A percentile compares a stretch with the other conserved stretches of the same genome.
Conservation (phyloP, 2,113 vertebrate genomes). For the Protobothrops mucrosquamatus region DNA sequence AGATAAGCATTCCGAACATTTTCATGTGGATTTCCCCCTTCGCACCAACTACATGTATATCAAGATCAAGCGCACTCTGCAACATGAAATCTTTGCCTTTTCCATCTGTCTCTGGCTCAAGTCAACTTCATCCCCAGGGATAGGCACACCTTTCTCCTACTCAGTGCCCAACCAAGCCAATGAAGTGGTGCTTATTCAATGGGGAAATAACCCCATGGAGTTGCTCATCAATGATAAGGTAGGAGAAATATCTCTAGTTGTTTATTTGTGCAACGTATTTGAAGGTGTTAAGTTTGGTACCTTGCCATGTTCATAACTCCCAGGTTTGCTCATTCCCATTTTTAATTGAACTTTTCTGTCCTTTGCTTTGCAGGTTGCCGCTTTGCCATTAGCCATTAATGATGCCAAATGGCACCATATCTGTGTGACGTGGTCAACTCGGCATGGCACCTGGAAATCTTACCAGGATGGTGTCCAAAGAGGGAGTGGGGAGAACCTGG, state of each 20-base stretch:
- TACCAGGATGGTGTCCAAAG: conserved; percentile 78
- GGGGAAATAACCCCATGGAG: conserved; percentile 97
- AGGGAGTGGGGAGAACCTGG: conserved; percentile 74
- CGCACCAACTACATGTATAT: conserved; percentile 99
- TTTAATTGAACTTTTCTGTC: not conserved
- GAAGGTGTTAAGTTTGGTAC: not conserved
- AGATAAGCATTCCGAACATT: conserved; percentile 37
- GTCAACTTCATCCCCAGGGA: conserved; percentile 88
- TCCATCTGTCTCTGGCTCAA: conserved; percentile 96
- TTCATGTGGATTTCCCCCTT: conserved; percentile 75
- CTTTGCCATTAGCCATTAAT: conserved; percentile 72
- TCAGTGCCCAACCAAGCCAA: conserved; percentile 91
- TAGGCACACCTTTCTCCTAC: conserved; percentile 94
- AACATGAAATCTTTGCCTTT: conserved; percentile 94
- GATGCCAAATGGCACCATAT: conserved; percentile 82
- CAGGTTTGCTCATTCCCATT: not conserved
- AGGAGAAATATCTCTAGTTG: not conserved
- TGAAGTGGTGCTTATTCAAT: conserved; percentile 94
- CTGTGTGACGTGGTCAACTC: conserved; percentile 79
- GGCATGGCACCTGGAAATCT: conserved; percentile 78
- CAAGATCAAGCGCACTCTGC: conserved; percentile 91
- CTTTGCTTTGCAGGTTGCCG: conserved; percentile 62
- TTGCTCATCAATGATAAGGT: conserved; percentile 98
- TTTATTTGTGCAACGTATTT: not conserved
- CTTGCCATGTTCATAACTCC: not conserved